Conservation (phyloP, 2,888 invertebrate species). For the Clivina fossor region DNA sequence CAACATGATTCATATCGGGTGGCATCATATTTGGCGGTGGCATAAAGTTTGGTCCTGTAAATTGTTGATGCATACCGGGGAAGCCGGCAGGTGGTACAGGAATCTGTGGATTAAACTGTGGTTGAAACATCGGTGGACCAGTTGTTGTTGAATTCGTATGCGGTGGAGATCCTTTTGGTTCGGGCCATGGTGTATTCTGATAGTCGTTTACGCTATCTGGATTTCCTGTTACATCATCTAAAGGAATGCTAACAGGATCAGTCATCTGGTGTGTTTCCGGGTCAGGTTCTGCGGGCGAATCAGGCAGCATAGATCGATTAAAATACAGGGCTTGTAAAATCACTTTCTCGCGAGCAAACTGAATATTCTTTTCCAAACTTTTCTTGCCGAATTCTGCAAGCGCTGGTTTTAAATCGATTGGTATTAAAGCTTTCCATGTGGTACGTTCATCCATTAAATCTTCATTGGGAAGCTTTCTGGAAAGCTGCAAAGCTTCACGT, state of each 20-base stretch:
- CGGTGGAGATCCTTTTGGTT: constrained; percentile 71
- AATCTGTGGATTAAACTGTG: constrained; percentile 55
- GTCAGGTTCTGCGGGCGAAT: constrained; percentile 85
- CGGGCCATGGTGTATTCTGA: constrained; percentile 78
- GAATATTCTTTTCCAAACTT: constrained; percentile 84
- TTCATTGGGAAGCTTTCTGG: constrained; percentile 72
- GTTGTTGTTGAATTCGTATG: constrained; percentile 39
- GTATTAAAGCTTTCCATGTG: constrained; percentile 71
- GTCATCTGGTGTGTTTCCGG: constrained; percentile 73
- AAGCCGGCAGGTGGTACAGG: constrained; percentile 45
- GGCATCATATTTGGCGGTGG: constrained; percentile 42
- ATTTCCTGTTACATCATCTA: constrained; percentile 84
- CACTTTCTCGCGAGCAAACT: constrained; percentile 82
- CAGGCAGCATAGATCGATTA: constrained; percentile 80
- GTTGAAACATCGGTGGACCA: constrained; percentile 47
- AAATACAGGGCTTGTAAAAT: constrained; percentile 82
- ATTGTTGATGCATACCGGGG: constrained; percentile 55
- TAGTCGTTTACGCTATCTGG: constrained; percentile 80
- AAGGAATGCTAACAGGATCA: constrained; percentile 81
- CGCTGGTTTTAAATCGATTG: constrained; percentile 68
- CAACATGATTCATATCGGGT: constrained; percentile 50
- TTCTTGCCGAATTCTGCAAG: constrained; percentile 71
- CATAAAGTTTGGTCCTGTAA: constrained; percentile 54
- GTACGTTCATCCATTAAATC: constrained; percentile 83
- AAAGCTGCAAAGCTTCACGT: constrained; percentile 77